phyloP scores from a whole-genome alignment of 2,797 vertebrate genomes.

The Acanthurus lineatus region DNA sequence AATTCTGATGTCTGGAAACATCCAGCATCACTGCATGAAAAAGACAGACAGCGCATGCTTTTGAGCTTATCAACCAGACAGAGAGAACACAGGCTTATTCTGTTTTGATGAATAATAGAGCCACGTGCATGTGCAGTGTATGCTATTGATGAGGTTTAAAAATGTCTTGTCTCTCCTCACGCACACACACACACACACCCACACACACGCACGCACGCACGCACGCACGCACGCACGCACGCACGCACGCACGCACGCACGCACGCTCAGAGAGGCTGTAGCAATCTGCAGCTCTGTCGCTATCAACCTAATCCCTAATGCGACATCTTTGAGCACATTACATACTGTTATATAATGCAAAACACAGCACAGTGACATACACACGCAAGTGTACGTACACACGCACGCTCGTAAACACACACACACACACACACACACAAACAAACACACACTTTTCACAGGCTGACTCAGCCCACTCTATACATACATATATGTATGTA shows the following conservation, averaged over 20 bases:
- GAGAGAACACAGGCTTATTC: not conserved
- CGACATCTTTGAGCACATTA: slow-evolving; percentile 62
- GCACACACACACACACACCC: slow-evolving; percentile 7
- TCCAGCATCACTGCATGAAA: not conserved
- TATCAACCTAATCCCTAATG: slow-evolving; percentile 63
- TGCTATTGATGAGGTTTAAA: slow-evolving; percentile 18
- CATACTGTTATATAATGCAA: slow-evolving; percentile 63
- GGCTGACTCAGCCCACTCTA: not conserved
- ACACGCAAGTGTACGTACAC: not conserved
- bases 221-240: too few species aligned
- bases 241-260: not conserved
- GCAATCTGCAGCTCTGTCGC: slow-evolving; percentile 55
- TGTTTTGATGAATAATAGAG: slow-evolving; percentile 28
- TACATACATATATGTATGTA: too few species aligned
- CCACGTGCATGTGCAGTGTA: not conserved
- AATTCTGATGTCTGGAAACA: slow-evolving; percentile 12
- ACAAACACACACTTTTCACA: not conserved
- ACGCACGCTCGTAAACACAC: not conserved
- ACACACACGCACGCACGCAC: not conserved
- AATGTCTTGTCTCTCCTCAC: not conserved
- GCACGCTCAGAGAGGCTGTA: not conserved
- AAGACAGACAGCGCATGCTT: not conserved
- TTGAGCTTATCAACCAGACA: slow-evolving; percentile 14
- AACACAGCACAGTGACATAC: slow-evolving; percentile 19
- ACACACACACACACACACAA: not conserved